Conservation (phyloP, 2,113 vertebrate genomes). For the Ammodytes dubius region DNA sequence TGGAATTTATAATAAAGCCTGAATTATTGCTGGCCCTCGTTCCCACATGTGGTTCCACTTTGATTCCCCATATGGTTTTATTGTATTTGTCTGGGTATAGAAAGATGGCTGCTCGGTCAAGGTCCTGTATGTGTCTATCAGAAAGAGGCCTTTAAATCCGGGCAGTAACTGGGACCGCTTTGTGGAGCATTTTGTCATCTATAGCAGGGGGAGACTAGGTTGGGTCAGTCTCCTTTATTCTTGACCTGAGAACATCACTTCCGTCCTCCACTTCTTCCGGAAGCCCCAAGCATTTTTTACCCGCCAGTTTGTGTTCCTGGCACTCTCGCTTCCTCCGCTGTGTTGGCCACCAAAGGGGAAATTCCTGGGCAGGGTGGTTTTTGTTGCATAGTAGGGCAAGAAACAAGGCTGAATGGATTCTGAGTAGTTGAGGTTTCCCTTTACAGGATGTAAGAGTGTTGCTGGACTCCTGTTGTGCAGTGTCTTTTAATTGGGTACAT, state of each 20-base stretch:
- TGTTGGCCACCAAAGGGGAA: constrained; percentile 60
- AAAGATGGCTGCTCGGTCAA: constrained; percentile 36
- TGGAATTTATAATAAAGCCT: constrained; percentile 67
- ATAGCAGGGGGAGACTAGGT: constrained; percentile 22
- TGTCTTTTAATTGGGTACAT: constrained; percentile 70
- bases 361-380: constrained; percentile 72
- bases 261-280: constrained; percentile 49
- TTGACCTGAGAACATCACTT: constrained; percentile 51
- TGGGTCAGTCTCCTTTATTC: constrained; percentile 60
- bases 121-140: constrained; percentile 57
- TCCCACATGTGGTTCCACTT: constrained; percentile 72
- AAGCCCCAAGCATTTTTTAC: constrained; percentile 60
- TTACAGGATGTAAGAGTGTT: constrained; percentile 69
- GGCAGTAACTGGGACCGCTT: constrained; percentile 43
- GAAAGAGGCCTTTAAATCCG: constrained; percentile 52
- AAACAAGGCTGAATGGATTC: constrained; percentile 47
- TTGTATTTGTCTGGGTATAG: constrained; percentile 51
- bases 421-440: constrained; percentile 64
- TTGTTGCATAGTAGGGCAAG: constrained; percentile 35
- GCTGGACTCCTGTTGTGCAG: constrained; percentile 50
- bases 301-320: constrained; percentile 63
- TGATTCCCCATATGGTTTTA: constrained; percentile 69
- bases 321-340: constrained; percentile 55
- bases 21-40: constrained; percentile 49
- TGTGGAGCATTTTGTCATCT: constrained; percentile 49